phyloP scores from a whole-genome alignment of 2,113 vertebrate genomes.

The Perognathus longimembris region DNA sequence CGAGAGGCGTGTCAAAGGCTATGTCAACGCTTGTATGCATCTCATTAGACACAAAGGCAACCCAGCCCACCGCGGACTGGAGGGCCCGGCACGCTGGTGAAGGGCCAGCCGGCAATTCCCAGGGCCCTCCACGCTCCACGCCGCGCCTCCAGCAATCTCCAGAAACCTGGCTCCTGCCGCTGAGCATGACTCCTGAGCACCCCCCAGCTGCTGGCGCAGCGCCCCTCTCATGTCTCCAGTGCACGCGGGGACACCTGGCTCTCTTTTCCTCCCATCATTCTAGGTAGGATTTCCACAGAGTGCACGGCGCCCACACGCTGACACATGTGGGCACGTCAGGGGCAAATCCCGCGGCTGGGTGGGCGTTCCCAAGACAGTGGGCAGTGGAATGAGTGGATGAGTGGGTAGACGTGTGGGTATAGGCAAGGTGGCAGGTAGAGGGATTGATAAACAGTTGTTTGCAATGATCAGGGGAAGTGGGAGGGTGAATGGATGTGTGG shows the following conservation, averaged over 20 bases:
- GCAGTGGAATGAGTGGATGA: no score
- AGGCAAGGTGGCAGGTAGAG: neutral
- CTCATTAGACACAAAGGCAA: conserved; percentile 59
- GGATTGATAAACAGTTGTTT: no score
- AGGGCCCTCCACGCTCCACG: accelerated
- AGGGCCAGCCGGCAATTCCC: conserved; percentile 13
- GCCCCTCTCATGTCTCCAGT: neutral
- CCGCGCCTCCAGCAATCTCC: accelerated
- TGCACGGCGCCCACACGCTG: no score
- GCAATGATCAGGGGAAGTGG: no score
- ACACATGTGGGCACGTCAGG: accelerated
- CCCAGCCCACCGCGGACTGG: neutral
- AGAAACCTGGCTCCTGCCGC: neutral
- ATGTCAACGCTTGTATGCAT: conserved; percentile 35
- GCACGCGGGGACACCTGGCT: accelerated
- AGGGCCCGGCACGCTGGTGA: neutral
- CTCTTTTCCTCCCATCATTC: neutral
- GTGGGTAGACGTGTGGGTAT: accelerated
- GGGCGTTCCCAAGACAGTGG: neutral
- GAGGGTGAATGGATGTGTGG: accelerated
- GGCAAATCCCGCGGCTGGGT: neutral
- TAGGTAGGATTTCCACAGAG: neutral
- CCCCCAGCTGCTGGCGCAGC: accelerated
- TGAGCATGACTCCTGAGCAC: neutral
- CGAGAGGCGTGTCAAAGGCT: conserved; percentile 58